Percentiles rank a stretch among this genome's conserved stretches.
phyloP scores from a whole-genome alignment of 2,113 vertebrate species.

The Cisticola juncidis region DNA sequence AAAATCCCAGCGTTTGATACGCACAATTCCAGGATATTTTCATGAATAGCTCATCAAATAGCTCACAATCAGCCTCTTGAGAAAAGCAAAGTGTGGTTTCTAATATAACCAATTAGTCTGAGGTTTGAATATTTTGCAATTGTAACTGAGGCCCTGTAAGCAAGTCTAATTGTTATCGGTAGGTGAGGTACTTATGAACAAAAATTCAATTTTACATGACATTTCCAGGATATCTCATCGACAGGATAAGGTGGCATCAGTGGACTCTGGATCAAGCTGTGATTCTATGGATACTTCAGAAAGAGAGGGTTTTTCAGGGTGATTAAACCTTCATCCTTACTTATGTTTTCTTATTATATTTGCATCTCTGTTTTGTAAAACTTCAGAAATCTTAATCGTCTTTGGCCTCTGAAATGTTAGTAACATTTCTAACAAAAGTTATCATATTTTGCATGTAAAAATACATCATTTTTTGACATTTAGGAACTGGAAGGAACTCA shows the following conservation, averaged over 20 bases:
- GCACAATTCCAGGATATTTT: neutral
- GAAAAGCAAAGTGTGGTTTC: neutral
- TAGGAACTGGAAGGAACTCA: neutral
- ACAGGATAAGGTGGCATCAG: neutral
- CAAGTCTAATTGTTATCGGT: neutral
- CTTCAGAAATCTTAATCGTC: neutral
- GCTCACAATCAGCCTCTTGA: neutral
- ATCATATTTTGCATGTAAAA: neutral
- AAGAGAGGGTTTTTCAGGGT: neutral
- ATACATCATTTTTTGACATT: fast-evolving
- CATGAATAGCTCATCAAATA: neutral
- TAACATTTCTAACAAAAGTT: neutral
- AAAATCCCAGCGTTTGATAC: neutral
- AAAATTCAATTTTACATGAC: neutral
- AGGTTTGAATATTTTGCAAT: neutral
- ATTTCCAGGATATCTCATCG: neutral
- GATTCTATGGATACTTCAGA: neutral
- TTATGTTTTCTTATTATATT: too few relatives aligned
- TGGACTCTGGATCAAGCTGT: neutral
- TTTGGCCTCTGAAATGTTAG: neutral
- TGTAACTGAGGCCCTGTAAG: neutral
- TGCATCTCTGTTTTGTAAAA: neutral
- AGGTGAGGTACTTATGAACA: neutral
- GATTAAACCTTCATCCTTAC: neutral
- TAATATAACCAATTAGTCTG: neutral